A percentile compares a stretch with the other conserved stretches of the same genome.
Evolutionary conservation across 2,797 vertebrate genomes (phyloP).

Genomic region (Denticeps clupeoides): DNA sequence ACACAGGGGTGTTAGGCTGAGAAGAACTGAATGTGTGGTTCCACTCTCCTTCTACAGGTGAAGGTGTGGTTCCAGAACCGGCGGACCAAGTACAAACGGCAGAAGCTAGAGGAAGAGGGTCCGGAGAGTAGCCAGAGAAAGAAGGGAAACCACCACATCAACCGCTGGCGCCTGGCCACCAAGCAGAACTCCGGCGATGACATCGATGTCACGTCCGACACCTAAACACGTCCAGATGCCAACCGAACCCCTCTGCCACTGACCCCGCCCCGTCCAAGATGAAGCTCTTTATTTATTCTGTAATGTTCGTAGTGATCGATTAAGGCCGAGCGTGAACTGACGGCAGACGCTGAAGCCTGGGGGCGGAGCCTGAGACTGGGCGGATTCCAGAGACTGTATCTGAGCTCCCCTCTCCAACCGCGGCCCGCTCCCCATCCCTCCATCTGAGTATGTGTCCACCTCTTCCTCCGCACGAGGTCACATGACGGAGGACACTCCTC

Average conservation of each 20-base stretch:
- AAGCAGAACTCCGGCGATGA: conserved; percentile 89
- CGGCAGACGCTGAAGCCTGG: too few relatives aligned
- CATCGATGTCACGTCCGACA: conserved; percentile 94
- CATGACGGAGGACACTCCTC: background rate
- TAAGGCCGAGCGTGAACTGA: too few relatives aligned
- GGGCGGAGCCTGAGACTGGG: too few relatives aligned
- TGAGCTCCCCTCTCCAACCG: too few relatives aligned
- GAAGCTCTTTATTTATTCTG: background rate
- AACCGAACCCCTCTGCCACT: background rate
- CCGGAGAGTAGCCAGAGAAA: conserved; percentile 94
- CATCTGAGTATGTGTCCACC: too few relatives aligned
- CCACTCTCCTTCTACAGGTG: conserved; percentile 58
- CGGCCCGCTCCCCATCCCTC: too few relatives aligned
- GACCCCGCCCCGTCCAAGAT: background rate
- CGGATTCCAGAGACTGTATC: too few relatives aligned
- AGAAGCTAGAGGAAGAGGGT: conserved; percentile 96
- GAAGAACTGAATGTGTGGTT: too few relatives aligned
- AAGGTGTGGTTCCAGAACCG: conserved; percentile 99
- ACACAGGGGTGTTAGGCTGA: too few relatives aligned
- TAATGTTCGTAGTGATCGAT: too few relatives aligned
- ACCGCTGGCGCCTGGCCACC: conserved; percentile 93
- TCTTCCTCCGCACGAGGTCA: background rate
- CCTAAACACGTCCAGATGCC: conserved; percentile 51
- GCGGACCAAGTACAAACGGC: conserved; percentile 94
- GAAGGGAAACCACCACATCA: conserved; percentile 96